Evolutionary conservation across 1,140 invertebrate species (phyloP), one percentile per base, ranked within the genome.

Genomic region (Cheumatopsyche charites): DNA sequence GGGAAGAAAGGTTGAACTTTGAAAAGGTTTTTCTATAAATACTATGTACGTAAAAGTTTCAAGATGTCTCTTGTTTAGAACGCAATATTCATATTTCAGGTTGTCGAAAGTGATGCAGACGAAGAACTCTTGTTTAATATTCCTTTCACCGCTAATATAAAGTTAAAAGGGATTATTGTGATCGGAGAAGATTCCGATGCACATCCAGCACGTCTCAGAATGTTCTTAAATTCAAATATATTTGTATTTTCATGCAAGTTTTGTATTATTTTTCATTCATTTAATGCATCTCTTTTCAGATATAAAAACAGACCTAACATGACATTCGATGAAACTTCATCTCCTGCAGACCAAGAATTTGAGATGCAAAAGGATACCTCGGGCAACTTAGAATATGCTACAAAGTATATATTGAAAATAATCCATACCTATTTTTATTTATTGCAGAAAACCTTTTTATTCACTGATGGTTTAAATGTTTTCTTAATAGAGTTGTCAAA

Each of bases 91-190:
- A 58, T 68, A 77, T 77, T 73, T 85, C 85, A 97, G 93, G 95
- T 85, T 88, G 96, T 98, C 0, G 91, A 97, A 84, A 97, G 95
- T 85, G 96, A 98, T 88, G 90, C 88, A 11, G 96, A 98, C 86
- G 92, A 94, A 82, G 96, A 98, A 84, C 83, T 98, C 4, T 82
- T 98, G 0, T 96, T 98, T 79, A 97, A 97, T 82, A 95, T 98
- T 78, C 96, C 96, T 69, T 98, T 98, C 80, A 95, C 94, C 49
- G 96, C 95, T 19, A 94, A 94, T 86, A 87, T 98, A 0, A 98
- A 98, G 82, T 82, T 98, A 49, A 98, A 97, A 84, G 95, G 95
- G 21, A 90, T 98, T 49, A 94, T 96, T 76, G 83, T 98, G 52
- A 88, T 93, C 76, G 96, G 95, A 17, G 93, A 93, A 77, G 90